These are phyloP conservation scores for Corythucha ciliata DNA, from an alignment of 2,888 invertebrate species.

Conservation along the genomic window DNA sequence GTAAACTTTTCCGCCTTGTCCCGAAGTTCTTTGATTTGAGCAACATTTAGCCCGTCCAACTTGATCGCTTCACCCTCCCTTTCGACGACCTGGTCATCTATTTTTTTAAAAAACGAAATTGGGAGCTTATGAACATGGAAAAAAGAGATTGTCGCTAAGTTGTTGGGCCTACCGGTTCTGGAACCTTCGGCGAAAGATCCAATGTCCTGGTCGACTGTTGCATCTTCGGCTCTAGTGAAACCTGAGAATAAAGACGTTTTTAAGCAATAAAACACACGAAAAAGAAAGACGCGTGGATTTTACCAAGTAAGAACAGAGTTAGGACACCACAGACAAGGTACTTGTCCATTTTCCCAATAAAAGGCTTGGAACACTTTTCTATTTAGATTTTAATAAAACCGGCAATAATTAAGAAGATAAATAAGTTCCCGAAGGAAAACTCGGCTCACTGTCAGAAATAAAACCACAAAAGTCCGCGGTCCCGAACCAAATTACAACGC, in stretches of 20 bases:
- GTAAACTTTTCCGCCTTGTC: slow-evolving; percentile 79
- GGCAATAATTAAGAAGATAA: too few species aligned
- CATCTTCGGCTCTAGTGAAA: slow-evolving; percentile 21
- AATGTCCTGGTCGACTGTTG: slow-evolving; percentile 65
- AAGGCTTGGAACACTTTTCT: too few species aligned
- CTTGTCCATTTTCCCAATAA: too few species aligned
- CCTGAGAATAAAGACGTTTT: slow-evolving; percentile 15
- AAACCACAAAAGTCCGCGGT: too few species aligned
- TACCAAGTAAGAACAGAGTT: too few species aligned
- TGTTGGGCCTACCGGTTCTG: slow-evolving; percentile 59
- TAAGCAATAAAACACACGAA: not conserved
- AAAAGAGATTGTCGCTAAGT: too few species aligned
- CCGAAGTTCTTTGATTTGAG: slow-evolving; percentile 83
- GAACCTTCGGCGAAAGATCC: slow-evolving; percentile 81
- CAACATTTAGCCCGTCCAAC: slow-evolving; percentile 86
- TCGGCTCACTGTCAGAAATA: too few species aligned
- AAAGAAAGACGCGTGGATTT: too few species aligned
- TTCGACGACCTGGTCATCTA: slow-evolving; percentile 79
- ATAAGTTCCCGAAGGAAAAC: too few species aligned
- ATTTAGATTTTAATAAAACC: too few species aligned
- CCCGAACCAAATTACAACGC: too few species aligned
- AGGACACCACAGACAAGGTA: too few species aligned
- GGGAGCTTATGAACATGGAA: not conserved
- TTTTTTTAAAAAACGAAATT: not conserved
- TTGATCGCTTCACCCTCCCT: slow-evolving; percentile 96